phyloP scores from a whole-genome alignment of 2,888 invertebrate species.

The Eucriotettix oculatus region DNA sequence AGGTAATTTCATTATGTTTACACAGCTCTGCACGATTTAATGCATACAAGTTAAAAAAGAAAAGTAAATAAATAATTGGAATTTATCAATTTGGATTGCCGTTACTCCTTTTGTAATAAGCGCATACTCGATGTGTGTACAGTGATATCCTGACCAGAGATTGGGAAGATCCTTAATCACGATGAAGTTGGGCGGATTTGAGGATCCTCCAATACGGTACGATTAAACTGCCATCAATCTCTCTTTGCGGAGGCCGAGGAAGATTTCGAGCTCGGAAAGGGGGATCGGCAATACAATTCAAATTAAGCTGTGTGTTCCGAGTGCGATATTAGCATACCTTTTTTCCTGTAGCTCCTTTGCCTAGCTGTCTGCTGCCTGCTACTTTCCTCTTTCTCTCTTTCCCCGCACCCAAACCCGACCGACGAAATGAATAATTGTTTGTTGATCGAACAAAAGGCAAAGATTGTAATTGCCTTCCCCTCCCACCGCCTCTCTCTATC shows the following conservation, averaged over 20 bases:
- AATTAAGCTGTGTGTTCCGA: not conserved
- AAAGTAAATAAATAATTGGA: too few relatives aligned
- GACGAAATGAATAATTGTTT: slow-evolving; percentile 7
- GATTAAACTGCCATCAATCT: not conserved
- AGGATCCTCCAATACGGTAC: not conserved
- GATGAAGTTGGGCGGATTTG: not conserved
- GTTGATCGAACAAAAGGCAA: slow-evolving; percentile 10
- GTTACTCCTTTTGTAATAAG: too few relatives aligned
- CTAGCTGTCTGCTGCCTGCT: not conserved
- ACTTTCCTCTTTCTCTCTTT: not conserved
- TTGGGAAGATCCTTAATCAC: too few relatives aligned
- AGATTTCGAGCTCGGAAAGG: not conserved
- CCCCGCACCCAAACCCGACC: not conserved
- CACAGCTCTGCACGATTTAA: too few relatives aligned
- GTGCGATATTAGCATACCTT: not conserved
- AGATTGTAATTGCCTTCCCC: slow-evolving; percentile 10
- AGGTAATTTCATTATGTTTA: too few relatives aligned
- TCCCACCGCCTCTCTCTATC: not conserved
- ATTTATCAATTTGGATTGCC: too few relatives aligned
- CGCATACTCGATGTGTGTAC: too few relatives aligned
- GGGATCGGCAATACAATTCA: not conserved
- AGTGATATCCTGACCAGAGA: too few relatives aligned
- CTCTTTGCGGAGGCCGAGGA: not conserved
- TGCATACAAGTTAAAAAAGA: too few relatives aligned
- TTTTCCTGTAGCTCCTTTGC: not conserved